These are phyloP conservation scores for Hylaeus volcanicus DNA, from an alignment of 1,140 invertebrate genomes.

Conservation along the genomic window DNA sequence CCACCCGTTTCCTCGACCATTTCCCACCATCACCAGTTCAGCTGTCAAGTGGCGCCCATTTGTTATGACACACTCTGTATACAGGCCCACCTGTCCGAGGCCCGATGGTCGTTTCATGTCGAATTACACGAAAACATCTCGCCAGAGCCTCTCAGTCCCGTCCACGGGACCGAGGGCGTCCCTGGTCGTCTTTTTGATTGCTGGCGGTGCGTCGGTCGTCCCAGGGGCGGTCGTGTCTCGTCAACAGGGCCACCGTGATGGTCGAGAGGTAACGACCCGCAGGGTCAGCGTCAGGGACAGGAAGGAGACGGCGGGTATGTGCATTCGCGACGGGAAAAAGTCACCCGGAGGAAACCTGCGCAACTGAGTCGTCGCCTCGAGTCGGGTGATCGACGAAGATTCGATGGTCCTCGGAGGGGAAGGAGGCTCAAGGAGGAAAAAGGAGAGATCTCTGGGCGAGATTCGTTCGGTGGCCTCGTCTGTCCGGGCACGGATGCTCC, in stretches of 20 bases:
- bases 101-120: conserved; percentile 23
- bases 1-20: no score
- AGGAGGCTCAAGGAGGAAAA: background rate
- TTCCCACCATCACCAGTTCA: no score
- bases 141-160: background rate
- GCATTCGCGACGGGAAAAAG: conserved; percentile 46
- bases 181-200: conserved; percentile 35
- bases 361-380: conserved; percentile 38
- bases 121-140: conserved; percentile 36
- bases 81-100: background rate
- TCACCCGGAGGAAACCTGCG: conserved; percentile 47
- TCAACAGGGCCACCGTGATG: conserved; percentile 62
- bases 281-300: conserved; percentile 52
- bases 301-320: conserved; percentile 3
- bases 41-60: no score
- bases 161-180: background rate
- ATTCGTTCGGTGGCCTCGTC: conserved; percentile 54
- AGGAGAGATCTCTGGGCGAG: conserved; percentile 51
- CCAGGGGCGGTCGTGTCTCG: conserved; percentile 65
- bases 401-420: background rate
- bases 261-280: conserved; percentile 62
- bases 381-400: conserved; percentile 3
- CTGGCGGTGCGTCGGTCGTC: conserved; percentile 37
- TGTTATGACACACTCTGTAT: background rate
- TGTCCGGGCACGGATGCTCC: conserved; percentile 1